Evolutionary conservation across 2,113 vertebrate genomes (phyloP).

Genomic region (Mesembrinibis cayennensis): DNA sequence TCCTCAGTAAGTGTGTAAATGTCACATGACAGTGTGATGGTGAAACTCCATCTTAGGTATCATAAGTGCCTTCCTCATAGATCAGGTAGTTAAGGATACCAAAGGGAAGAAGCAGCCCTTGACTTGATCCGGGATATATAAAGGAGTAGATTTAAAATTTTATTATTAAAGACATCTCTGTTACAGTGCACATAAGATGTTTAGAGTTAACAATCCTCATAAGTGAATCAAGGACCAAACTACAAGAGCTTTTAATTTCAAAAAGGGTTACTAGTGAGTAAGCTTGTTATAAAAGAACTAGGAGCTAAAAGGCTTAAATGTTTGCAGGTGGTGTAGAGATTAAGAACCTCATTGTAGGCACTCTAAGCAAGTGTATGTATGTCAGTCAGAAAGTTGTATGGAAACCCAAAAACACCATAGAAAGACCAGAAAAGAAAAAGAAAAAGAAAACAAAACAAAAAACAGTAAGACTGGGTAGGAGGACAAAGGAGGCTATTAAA

Average conservation of each 20-base stretch:
- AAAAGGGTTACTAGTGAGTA: neutral
- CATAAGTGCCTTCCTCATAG: neutral
- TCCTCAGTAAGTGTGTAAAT: neutral
- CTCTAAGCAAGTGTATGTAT: neutral
- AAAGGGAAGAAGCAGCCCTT: neutral
- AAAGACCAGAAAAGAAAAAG: neutral
- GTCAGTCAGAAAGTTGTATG: neutral
- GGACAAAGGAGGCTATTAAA: neutral
- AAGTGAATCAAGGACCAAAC: neutral
- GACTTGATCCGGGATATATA: neutral
- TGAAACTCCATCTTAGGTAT: neutral
- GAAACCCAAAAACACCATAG: neutral
- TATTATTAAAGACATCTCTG: neutral
- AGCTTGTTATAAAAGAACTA: neutral
- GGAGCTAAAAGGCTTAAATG: neutral
- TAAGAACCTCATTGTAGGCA: neutral
- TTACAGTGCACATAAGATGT: accelerated
- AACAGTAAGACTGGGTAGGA: neutral
- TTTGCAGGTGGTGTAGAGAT: neutral
- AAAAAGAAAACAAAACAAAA: neutral
- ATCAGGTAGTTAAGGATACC: neutral
- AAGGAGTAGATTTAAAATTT: neutral
- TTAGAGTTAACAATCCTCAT: neutral
- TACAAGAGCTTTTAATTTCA: neutral
- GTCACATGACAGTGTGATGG: neutral